phyloP scores from a whole-genome alignment of 2,113 vertebrate species.

The Abramis brama region DNA sequence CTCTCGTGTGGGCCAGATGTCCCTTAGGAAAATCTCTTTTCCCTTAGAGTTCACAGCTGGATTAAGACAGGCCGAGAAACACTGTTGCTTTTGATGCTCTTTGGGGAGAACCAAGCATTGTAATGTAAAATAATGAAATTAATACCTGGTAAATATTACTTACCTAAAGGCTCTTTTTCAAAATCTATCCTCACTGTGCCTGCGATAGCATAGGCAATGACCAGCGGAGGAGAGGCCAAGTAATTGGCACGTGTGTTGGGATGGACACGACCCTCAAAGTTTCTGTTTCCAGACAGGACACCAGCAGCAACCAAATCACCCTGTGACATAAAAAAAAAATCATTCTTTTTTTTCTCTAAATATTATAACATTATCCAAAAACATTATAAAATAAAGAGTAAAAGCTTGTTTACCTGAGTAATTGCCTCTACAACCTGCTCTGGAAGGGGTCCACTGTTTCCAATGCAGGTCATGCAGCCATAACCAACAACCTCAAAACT shows the following conservation, averaged over 20 bases:
- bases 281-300: slow-evolving; percentile 93
- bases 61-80: slow-evolving; percentile 17
- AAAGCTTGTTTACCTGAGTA: slow-evolving; percentile 79
- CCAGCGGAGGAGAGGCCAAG: slow-evolving; percentile 90
- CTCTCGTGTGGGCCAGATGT: slow-evolving; percentile 94
- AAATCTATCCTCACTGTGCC: slow-evolving; percentile 92
- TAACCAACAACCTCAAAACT: slow-evolving; percentile 98
- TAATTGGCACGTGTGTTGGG: slow-evolving; percentile 97
- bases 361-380: neutral
- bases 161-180: slow-evolving; percentile 90
- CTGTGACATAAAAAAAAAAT: slow-evolving; percentile 66
- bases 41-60: slow-evolving; percentile 83
- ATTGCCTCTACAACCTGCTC: slow-evolving; percentile 92
- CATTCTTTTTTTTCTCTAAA: neutral
- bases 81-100: neutral
- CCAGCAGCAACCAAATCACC: slow-evolving; percentile 92
- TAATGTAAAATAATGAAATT: neutral
- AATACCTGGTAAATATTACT: slow-evolving; percentile 52
- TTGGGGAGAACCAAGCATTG: neutral
- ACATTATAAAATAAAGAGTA: neutral
- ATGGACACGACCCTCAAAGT: slow-evolving; percentile 97
- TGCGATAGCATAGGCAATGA: slow-evolving; percentile 94
- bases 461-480: slow-evolving; percentile 98
- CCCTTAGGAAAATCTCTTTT: slow-evolving; percentile 86
- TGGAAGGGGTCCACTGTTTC: slow-evolving; percentile 94